Base-by-base conservation (phyloP, 30 jellyfish, hydroid and myxozoan species). In the Aurelia sp. region DNA sequence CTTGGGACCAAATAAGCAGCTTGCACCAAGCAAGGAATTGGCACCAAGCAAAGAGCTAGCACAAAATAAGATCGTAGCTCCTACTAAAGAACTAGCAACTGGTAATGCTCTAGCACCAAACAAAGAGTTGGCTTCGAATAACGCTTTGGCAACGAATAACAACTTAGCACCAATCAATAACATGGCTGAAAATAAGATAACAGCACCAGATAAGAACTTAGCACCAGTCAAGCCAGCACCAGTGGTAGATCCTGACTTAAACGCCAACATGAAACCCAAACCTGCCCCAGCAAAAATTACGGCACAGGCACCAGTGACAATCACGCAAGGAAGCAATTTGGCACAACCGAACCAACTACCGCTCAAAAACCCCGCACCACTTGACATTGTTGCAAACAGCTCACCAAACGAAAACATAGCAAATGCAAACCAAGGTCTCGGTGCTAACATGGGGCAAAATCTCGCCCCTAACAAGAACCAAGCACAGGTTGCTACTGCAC, bases 11-110 rank as follows among this genome's bases (percentile, higher is more conserved):
- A 44, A 44, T 10, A 44, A 44, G 55, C 15, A 7, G 55, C 55
- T 44, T 3, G 55, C 55, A 40, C 52, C 52, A 48, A 65, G 73
- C 74, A 57, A 65, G 51, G 23, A 58, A 40, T 52, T 50, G 50
- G 76, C 84, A 31, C 48, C 84, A 18, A 73, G 47, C 88, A 35
- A 61, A 44, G 78, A 53, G 52, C 44, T 27, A 67, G 70, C 58
- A 76, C 78, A 87, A 67, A 37, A 69, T 64, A 47, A 33, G 13
- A 70, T 70, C 4, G 66, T 44, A 13, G 55, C 55, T 7, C 55
- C 55, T 9, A 44, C 15, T 44, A 44, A 44, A 7, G 55, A 44
- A 44, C 8, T 44, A 44, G 55, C 55, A 44, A 10, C 55, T 0
- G 55, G 55, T 13, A 44, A 44, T 44, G 55, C 10, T 44, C 55